phyloP scores from a whole-genome alignment of 2,888 invertebrate genomes.

The Yponomeuta cagnagella region DNA sequence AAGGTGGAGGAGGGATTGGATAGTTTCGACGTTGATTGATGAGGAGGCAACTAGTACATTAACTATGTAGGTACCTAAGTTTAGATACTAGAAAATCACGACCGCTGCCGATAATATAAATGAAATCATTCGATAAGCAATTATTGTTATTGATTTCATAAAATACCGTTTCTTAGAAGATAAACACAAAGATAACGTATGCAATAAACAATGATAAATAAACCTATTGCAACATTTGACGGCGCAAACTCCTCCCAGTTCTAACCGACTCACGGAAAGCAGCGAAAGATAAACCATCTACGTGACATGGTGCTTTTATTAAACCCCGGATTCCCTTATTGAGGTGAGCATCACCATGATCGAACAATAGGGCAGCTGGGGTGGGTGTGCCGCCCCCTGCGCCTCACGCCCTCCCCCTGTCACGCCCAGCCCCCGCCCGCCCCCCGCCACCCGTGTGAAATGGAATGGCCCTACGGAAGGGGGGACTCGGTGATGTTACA shows the following conservation, averaged over 20 bases:
- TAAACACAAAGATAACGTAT: neutral
- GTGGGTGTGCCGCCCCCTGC: constrained; percentile 44
- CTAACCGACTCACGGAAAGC: neutral
- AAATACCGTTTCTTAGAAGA: neutral
- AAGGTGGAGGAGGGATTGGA: too few species aligned
- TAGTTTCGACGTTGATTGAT: neutral
- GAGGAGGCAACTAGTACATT: too few species aligned
- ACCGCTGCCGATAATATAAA: neutral
- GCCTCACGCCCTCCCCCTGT: constrained; percentile 20
- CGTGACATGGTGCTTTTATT: constrained; percentile 39
- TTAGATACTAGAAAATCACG: neutral
- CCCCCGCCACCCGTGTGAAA: constrained; percentile 61
- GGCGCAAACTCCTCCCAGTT: neutral
- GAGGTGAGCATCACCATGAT: constrained; percentile 41
- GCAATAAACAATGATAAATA: neutral
- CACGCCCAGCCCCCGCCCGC: constrained; percentile 31
- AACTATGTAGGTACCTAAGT: neutral
- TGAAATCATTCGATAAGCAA: neutral
- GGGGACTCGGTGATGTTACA: constrained; percentile 57
- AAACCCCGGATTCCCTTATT: constrained; percentile 45
- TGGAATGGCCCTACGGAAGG: constrained; percentile 40
- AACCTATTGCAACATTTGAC: neutral
- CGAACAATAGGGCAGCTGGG: constrained; percentile 50
- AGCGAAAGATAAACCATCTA: constrained; percentile 33
- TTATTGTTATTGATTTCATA: neutral